Conservation (phyloP, 2,888 invertebrate species). For the Litoditis marina region DNA sequence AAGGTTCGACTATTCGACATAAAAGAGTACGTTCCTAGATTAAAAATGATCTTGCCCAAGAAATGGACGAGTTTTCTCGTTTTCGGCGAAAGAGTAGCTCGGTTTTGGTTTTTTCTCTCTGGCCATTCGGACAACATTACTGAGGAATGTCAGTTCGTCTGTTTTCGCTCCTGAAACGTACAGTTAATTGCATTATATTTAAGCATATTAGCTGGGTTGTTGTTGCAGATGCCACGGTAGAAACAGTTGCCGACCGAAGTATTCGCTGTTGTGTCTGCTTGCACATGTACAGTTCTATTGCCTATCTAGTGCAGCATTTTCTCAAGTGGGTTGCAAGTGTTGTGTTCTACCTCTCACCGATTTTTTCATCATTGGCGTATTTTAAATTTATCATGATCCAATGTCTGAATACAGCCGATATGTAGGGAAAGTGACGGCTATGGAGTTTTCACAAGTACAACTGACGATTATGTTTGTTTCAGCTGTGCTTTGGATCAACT, state of each 20-base stretch:
- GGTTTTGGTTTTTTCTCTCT: no score
- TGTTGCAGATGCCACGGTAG: conserved; percentile 6
- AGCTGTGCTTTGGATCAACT: conserved; percentile 27
- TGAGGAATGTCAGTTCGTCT: not conserved
- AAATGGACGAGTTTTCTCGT: no score
- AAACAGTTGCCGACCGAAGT: conserved; percentile 10
- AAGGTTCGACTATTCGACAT: no score
- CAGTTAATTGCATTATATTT: no score
- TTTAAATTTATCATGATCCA: no score
- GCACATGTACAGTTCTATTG: conserved; percentile 29
- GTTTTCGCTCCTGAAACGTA: not conserved
- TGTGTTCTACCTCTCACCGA: not conserved
- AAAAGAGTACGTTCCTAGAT: no score
- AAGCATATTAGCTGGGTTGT: no score
- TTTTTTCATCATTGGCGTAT: not conserved
- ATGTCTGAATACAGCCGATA: no score
- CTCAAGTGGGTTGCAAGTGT: conserved; percentile 11
- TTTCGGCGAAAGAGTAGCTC: no score
- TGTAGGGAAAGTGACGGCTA: no score
- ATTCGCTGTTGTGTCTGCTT: conserved; percentile 31
- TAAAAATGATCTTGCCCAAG: not conserved
- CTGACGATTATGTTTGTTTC: not conserved
- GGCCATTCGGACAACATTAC: no score
- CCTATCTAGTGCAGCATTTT: conserved; percentile 32
- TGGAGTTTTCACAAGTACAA: not conserved